Conservation (phyloP, 2,797 vertebrate genomes). For the Diglossa cyanea region DNA sequence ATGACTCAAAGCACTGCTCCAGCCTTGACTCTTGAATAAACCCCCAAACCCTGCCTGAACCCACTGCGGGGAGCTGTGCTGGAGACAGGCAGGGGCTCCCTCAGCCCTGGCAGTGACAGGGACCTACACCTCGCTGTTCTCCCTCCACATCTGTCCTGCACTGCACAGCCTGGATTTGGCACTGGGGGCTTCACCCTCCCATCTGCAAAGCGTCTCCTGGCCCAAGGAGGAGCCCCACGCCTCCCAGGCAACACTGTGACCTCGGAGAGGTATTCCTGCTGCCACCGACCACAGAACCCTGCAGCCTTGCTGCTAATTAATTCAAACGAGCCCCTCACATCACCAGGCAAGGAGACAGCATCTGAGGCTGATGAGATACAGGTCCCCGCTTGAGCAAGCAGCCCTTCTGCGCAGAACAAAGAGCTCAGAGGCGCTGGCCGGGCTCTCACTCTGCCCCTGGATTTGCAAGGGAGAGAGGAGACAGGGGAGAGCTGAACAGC, state of each 20-base stretch:
- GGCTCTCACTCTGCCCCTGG: background rate
- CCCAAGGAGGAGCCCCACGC: background rate
- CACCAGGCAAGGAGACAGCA: conserved; percentile 3
- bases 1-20: conserved; percentile 12
- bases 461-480: background rate
- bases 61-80: accelerated
- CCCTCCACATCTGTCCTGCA: background rate
- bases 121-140: background rate
- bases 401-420: conserved; percentile 1
- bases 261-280: background rate
- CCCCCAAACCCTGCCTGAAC: background rate
- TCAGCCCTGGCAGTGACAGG: background rate
- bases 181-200: background rate
- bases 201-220: accelerated
- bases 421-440: background rate
- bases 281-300: background rate
- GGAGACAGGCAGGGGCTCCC: background rate
- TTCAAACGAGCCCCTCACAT: background rate
- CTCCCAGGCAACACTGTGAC: background rate
- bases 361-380: conserved; percentile 4
- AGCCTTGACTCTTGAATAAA: background rate
- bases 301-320: background rate
- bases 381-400: background rate
- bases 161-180: accelerated
- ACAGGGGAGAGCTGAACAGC: background rate